Percentiles rank a stretch among this genome's conserved stretches.
Conservation (phyloP, 2,113 vertebrate species). For the Perca fluviatilis region DNA sequence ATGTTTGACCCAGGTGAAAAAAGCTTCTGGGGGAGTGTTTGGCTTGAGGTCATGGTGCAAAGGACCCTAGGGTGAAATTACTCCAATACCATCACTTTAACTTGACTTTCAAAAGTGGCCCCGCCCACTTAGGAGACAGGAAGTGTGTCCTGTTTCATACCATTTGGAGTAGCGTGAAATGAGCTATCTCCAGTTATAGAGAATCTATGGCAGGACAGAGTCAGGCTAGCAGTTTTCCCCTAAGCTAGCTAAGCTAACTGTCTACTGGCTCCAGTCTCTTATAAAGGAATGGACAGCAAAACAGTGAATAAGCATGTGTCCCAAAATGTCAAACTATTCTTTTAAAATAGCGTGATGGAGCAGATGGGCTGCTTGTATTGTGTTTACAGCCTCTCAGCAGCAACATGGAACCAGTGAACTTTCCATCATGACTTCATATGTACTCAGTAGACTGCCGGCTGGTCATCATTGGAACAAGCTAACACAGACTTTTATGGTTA, state of each 20-base stretch:
- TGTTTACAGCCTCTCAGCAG: conserved; percentile 21
- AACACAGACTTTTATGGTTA: conserved; percentile 34
- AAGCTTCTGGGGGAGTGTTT: too few relatives aligned
- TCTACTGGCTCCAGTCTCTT: not conserved
- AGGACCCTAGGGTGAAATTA: too few relatives aligned
- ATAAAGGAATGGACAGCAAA: not conserved
- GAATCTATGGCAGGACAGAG: too few relatives aligned
- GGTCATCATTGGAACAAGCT: conserved; percentile 48
- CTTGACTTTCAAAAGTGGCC: too few relatives aligned
- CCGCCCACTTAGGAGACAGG: too few relatives aligned
- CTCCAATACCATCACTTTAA: too few relatives aligned
- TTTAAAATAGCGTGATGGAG: not conserved
- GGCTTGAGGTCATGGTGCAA: too few relatives aligned
- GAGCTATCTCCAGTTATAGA: too few relatives aligned
- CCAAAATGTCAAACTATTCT: not conserved
- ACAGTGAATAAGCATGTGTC: not conserved
- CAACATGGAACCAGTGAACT: conserved; percentile 32
- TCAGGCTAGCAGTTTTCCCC: not conserved
- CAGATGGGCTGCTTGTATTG: not conserved
- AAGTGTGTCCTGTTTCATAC: too few relatives aligned
- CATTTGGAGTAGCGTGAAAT: too few relatives aligned
- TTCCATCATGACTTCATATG: conserved; percentile 56
- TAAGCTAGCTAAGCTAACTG: not conserved
- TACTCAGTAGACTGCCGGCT: conserved; percentile 20
- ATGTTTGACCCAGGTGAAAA: too few relatives aligned